Conservation (phyloP, 2,888 invertebrate genomes). For the Rotaria sp. region DNA sequence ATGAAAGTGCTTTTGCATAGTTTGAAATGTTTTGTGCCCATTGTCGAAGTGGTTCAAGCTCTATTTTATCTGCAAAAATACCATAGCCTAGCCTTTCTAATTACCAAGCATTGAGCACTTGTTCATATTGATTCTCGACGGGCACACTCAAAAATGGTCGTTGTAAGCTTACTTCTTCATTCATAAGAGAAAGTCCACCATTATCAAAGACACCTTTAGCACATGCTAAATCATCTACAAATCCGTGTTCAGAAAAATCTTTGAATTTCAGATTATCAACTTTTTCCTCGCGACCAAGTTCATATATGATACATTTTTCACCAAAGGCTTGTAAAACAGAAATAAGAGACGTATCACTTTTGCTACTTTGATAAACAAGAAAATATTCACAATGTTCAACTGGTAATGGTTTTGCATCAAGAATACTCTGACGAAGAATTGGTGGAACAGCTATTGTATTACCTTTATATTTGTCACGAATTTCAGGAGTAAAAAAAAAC, state of each 20-base stretch:
- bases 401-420: not conserved
- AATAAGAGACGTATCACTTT: slow-evolving; percentile 14
- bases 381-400: not conserved
- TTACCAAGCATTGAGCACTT: not conserved
- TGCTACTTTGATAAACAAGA: slow-evolving; percentile 23
- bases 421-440: not conserved
- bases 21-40: not conserved
- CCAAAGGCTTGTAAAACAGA: not conserved
- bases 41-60: not conserved
- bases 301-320: slow-evolving; percentile 20
- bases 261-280: not conserved
- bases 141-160: slow-evolving; percentile 6
- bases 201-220: not conserved
- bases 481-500: not conserved
- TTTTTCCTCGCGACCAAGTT: not conserved
- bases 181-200: slow-evolving; percentile 9
- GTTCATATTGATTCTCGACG: not conserved
- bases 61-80: not conserved
- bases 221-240: not conserved
- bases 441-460: not conserved
- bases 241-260: slow-evolving; percentile 23
- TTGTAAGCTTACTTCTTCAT: not conserved
- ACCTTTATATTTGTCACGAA: not conserved
- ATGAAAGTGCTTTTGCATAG: not conserved
- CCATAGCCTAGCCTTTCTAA: not conserved